A percentile compares a stretch with the other conserved stretches of the same genome.
These are phyloP conservation scores for Siphonodentalium dalli DNA, from an alignment of 2,888 invertebrate species.

Conservation along the genomic window DNA sequence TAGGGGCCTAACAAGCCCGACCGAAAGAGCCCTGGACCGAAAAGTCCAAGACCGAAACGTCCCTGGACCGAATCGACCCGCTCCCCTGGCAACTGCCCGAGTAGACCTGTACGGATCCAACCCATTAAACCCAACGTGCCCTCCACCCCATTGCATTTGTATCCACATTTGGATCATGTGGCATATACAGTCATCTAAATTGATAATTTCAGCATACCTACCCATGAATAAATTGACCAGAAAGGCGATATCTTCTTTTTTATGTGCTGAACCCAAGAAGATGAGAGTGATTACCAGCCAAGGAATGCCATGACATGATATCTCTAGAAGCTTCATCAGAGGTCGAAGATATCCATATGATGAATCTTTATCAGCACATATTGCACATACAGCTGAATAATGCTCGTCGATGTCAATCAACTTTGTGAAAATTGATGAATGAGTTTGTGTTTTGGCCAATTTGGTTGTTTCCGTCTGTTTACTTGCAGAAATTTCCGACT, in stretches of 20 bases:
- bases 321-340: slow-evolving; percentile 70
- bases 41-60: too few species aligned
- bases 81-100: too few species aligned
- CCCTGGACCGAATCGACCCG: too few species aligned
- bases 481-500: too few species aligned
- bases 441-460: too few species aligned
- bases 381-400: slow-evolving; percentile 34
- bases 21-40: too few species aligned
- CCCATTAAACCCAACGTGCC: too few species aligned
- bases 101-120: too few species aligned
- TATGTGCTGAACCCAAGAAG: slow-evolving; percentile 79
- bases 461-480: too few species aligned
- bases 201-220: slow-evolving; percentile 64
- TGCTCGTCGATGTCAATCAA: slow-evolving; percentile 33
- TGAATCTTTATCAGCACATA: slow-evolving; percentile 49
- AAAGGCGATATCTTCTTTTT: slow-evolving; percentile 76
- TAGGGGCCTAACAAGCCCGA: too few species aligned
- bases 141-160: not conserved
- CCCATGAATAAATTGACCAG: slow-evolving; percentile 87
- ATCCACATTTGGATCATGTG: not conserved
- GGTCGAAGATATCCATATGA: slow-evolving; percentile 51
- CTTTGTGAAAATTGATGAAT: slow-evolving; percentile 16
- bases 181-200: not conserved
- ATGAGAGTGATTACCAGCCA: slow-evolving; percentile 83
- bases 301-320: slow-evolving; percentile 87